Percentiles rank a stretch among this genome's conserved stretches.
phyloP scores from a whole-genome alignment of 2,888 invertebrate species.

The Phyllotreta cruciferae region DNA sequence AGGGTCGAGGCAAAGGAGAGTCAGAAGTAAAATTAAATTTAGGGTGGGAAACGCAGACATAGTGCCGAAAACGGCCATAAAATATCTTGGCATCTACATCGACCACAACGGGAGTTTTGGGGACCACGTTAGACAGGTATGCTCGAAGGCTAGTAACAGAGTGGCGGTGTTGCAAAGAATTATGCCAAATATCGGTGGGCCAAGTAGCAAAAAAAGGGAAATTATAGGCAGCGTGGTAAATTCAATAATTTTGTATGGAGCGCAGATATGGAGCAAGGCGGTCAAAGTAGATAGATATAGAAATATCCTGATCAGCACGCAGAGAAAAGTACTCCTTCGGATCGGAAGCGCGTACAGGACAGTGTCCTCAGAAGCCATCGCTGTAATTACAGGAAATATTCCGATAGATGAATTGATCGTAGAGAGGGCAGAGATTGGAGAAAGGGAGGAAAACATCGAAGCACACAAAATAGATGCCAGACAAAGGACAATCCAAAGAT shows the following conservation, averaged over 20 bases:
- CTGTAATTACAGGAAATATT: neutral
- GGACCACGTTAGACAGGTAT: neutral
- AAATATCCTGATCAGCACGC: neutral
- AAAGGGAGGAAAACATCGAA: too few relatives aligned
- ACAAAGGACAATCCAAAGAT: too few relatives aligned
- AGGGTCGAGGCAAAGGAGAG: neutral
- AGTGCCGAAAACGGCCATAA: neutral
- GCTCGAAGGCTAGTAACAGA: neutral
- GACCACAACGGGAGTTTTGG: neutral
- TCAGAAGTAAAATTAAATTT: neutral
- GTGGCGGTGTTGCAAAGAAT: neutral
- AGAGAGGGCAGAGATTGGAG: too few relatives aligned
- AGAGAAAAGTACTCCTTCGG: slow-evolving; percentile 10
- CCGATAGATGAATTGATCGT: too few relatives aligned
- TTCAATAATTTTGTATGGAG: slow-evolving; percentile 17
- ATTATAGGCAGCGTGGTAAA: slow-evolving; percentile 1
- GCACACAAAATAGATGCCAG: too few relatives aligned
- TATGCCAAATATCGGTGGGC: slow-evolving; percentile 20
- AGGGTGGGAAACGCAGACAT: neutral
- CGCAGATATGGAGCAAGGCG: slow-evolving; percentile 10
- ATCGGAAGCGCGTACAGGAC: slow-evolving; percentile 20
- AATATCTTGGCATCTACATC: neutral
- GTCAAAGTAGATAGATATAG: slow-evolving; percentile 3
- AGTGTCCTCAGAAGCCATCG: slow-evolving; percentile 8
- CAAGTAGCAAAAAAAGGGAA: slow-evolving; percentile 1